Conservation (phyloP, 2,888 invertebrate species). For the Agrotis clavis region DNA sequence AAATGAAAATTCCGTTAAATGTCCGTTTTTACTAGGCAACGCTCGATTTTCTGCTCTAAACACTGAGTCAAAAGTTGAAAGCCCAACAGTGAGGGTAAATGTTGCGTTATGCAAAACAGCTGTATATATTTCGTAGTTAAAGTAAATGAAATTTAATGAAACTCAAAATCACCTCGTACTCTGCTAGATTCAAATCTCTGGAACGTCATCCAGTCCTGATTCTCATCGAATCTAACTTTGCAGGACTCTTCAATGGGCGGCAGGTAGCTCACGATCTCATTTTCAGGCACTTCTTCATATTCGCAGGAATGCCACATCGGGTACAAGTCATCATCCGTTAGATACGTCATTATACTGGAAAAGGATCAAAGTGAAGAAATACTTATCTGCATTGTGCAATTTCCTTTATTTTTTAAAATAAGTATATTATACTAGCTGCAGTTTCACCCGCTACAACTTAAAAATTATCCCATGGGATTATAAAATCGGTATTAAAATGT, state of each 20-base stretch:
- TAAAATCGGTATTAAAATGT: no score
- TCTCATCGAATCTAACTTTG: conserved; percentile 76
- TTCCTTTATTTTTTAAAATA: not conserved
- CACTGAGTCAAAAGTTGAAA: no score
- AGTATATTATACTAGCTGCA: not conserved
- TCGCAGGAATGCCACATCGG: conserved; percentile 77
- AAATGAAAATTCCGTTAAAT: no score
- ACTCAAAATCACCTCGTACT: conserved; percentile 54
- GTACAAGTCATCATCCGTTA: conserved; percentile 80
- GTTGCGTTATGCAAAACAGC: no score
- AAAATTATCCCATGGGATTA: no score
- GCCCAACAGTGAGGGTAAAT: no score
- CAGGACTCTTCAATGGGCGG: conserved; percentile 91
- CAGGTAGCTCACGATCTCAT: conserved; percentile 84
- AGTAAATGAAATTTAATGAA: not conserved
- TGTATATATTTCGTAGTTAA: not conserved
- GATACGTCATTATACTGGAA: conserved; percentile 77
- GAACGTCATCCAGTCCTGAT: conserved; percentile 59
- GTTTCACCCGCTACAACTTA: no score
- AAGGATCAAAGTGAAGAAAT: not conserved
- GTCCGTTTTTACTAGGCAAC: no score
- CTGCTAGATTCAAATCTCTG: conserved; percentile 63
- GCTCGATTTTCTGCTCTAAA: no score
- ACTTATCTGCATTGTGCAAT: not conserved
- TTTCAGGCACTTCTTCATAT: conserved; percentile 79